Base-by-base conservation (phyloP, 2,797 vertebrate species). In the Lagocephalus sceleratus region DNA sequence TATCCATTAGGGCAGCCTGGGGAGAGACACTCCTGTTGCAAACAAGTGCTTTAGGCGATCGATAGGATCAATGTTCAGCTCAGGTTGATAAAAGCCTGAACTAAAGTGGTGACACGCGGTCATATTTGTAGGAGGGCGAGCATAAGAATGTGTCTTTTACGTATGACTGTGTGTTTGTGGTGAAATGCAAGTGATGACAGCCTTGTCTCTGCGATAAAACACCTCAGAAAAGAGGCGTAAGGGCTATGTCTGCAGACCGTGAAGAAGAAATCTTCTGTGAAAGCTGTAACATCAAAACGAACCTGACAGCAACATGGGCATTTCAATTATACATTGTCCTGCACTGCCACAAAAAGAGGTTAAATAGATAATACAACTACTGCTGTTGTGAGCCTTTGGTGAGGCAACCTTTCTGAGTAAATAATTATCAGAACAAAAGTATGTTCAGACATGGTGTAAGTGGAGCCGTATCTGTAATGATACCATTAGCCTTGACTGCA, bases 61-160 rank as follows among this genome's bases (percentile, higher is more conserved):
- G 76, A 81, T 87, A 20, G 54, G 82, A 82, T 88, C 83, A 78
- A 85, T 85, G 73, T 78, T 78, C 54, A 70, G 60, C 42, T 45
- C 66, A 73, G 60, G 75, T 68, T 81, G 79, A 86, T 87, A 85
- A 88, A 86, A 86, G 75, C 76, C 60, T 60, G 49, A 51, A 56
- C 44, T 71, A 54, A 81, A 81, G 76, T 73, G 67, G 62, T 73
- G 78, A 86, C 77, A 74, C 6, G 2, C 14, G 17, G 65, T 54
- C 46, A 22, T 48, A 41, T 62, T 56, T 63, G 51, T 63, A 55
- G 32, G 63, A 57, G 47, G 44, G 51, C 56, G 56, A 48, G 48
- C 40, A 51, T 8, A 15, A 38, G 3, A 41, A 42, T 58, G 53
- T 41, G 44, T 5, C 38, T 38, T 54, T 44, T 45, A 23, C 17